Evolutionary conservation across 2,888 invertebrate genomes (phyloP).

Genomic region (Ophion ventricosus): DNA sequence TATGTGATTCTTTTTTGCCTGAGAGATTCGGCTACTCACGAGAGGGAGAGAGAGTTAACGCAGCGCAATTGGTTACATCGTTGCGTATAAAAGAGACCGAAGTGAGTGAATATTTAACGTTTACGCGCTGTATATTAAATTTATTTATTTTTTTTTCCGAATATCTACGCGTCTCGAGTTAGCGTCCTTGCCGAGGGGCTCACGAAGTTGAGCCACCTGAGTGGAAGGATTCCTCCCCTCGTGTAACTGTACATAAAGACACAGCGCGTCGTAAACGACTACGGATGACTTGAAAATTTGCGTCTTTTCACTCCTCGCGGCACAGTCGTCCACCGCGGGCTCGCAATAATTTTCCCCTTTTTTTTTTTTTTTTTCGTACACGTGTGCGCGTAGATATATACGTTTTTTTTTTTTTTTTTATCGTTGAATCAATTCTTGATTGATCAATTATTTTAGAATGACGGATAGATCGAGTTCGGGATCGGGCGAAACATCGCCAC

Average conservation of each 20-base stretch:
- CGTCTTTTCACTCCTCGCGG: slow-evolving; percentile 19
- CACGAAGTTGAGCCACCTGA: slow-evolving; percentile 38
- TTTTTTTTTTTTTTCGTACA: background rate
- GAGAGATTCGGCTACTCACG: slow-evolving; percentile 23
- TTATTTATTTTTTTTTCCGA: background rate
- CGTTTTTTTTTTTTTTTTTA: background rate
- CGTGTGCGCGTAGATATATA: slow-evolving; percentile 48
- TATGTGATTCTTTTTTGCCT: slow-evolving; percentile 62
- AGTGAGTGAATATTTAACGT: slow-evolving; percentile 21
- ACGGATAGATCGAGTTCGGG: slow-evolving; percentile 74
- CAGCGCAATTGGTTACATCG: slow-evolving; percentile 40
- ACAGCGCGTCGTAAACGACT: slow-evolving; percentile 4
- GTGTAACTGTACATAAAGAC: slow-evolving; percentile 52
- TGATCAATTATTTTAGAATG: slow-evolving; percentile 71
- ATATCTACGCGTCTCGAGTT: background rate
- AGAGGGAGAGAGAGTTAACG: slow-evolving; percentile 20
- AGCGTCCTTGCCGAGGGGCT: slow-evolving; percentile 38
- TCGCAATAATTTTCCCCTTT: background rate
- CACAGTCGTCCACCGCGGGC: background rate
- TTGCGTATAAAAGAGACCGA: slow-evolving; percentile 1
- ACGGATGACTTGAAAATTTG: slow-evolving; percentile 26
- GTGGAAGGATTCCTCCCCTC: slow-evolving; percentile 50
- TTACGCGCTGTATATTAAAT: background rate
- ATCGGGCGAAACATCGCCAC: slow-evolving; percentile 70
- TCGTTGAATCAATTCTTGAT: background rate